Percentiles rank a stretch among this genome's conserved stretches.
phyloP scores from a whole-genome alignment of 2,113 vertebrate genomes.

The Lichenostomus cassidix region DNA sequence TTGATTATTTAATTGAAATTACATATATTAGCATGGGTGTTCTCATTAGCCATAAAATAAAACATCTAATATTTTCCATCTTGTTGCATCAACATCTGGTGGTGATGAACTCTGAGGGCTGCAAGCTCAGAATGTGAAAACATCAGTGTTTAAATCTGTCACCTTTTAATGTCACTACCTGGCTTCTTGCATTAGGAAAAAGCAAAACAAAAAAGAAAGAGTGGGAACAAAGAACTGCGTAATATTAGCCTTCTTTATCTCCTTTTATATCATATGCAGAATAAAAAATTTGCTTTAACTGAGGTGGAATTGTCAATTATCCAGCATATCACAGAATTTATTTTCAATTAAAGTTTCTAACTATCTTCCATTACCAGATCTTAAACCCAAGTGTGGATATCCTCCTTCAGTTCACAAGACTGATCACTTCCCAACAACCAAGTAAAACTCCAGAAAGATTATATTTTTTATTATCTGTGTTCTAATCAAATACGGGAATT shows the following conservation, averaged over 20 bases:
- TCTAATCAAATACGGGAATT: not conserved
- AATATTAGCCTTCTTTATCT: not conserved
- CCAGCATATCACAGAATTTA: not conserved
- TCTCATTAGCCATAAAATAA: slow-evolving; percentile 51
- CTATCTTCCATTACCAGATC: not conserved
- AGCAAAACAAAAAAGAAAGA: not conserved
- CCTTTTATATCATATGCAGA: not conserved
- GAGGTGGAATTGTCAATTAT: not conserved
- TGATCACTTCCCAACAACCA: not conserved
- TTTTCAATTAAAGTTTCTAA: not conserved
- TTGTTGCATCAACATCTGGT: slow-evolving; percentile 31
- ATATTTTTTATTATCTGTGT: not conserved
- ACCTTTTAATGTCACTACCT: not conserved
- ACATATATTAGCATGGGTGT: slow-evolving; percentile 26
- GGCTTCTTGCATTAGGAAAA: not conserved
- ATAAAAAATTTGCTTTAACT: not conserved
- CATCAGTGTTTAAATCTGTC: not conserved
- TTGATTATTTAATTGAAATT: slow-evolving; percentile 64
- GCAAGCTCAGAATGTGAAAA: not conserved
- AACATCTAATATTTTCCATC: slow-evolving; percentile 24
- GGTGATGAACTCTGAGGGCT: not conserved
- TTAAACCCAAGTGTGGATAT: not conserved
- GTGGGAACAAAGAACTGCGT: not conserved
- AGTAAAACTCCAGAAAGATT: not conserved
- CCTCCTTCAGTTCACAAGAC: not conserved